These are phyloP conservation scores for Hydrophis major DNA, from an alignment of 2,797 vertebrate genomes.

Conservation along the genomic window DNA sequence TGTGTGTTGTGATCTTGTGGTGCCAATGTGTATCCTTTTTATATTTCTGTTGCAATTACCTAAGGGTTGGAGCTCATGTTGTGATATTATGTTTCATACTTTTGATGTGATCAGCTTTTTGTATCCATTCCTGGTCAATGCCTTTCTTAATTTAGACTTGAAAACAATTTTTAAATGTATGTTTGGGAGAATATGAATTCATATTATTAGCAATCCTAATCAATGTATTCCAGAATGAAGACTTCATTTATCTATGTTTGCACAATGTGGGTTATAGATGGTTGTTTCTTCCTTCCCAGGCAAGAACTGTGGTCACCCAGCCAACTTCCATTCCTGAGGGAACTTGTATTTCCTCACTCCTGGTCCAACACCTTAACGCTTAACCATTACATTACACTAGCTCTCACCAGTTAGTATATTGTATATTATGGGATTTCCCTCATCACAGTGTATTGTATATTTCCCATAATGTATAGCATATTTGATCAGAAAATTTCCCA, in stretches of 20 bases:
- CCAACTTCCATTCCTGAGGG: not conserved
- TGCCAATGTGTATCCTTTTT: not conserved
- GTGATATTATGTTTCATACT: not conserved
- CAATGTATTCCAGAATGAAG: not conserved
- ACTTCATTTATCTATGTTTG: not conserved
- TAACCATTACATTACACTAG: not conserved
- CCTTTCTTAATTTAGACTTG: conserved; percentile 10
- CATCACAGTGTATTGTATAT: not conserved
- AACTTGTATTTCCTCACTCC: not conserved
- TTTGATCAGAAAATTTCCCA: not conserved
- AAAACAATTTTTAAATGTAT: conserved; percentile 1
- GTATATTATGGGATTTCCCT: not conserved
- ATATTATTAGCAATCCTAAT: not conserved
- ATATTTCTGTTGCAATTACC: not conserved
- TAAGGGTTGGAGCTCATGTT: not conserved
- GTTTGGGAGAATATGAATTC: not conserved
- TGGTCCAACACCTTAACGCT: not conserved
- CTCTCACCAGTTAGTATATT: not conserved
- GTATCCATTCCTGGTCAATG: not conserved
- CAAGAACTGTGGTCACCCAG: not conserved
- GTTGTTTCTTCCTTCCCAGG: not conserved
- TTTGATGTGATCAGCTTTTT: not conserved
- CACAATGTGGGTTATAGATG: not conserved
- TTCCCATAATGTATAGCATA: not conserved
- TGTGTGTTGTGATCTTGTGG: not conserved